Evolutionary conservation across 92 coral and sea anemone genomes (phyloP).

Genomic region (Phenganax marumi): DNA sequence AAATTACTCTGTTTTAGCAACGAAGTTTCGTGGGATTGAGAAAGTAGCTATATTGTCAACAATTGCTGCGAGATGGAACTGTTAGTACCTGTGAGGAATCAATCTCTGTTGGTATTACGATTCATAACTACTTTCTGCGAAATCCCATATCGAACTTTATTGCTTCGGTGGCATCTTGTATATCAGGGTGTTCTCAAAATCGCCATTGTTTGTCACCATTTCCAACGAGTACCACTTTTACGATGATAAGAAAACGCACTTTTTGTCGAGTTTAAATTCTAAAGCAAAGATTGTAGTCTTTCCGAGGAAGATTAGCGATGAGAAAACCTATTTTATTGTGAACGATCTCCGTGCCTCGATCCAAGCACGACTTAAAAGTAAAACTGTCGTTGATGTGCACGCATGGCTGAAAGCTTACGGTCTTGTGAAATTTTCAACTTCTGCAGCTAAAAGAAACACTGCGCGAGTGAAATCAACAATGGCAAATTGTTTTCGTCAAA

Average conservation of each 20-base stretch:
- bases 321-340: constrained; percentile 20
- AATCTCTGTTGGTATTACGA: constrained; percentile 7
- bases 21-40: not conserved
- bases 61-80: not conserved
- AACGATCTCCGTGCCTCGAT: constrained; percentile 4
- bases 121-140: not conserved
- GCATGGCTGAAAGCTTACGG: not conserved
- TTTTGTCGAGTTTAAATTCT: not conserved
- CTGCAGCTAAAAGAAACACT: constrained; percentile 5
- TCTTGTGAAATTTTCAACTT: constrained; percentile 26
- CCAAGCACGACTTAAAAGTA: constrained; percentile 23
- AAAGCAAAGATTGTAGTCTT: constrained; percentile 30
- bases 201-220: constrained; percentile 22
- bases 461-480: constrained; percentile 16
- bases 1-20: not conserved
- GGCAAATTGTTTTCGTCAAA: constrained; percentile 34
- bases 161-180: constrained; percentile 17
- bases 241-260: not conserved
- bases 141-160: not conserved
- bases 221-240: constrained; percentile 18
- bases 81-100: not conserved
- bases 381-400: constrained; percentile 22
- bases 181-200: constrained; percentile 21
- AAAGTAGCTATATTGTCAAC: constrained; percentile 8
- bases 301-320: constrained; percentile 20